Conservation (phyloP, 2,113 vertebrate genomes). For the Rhynchomys soricoides region DNA sequence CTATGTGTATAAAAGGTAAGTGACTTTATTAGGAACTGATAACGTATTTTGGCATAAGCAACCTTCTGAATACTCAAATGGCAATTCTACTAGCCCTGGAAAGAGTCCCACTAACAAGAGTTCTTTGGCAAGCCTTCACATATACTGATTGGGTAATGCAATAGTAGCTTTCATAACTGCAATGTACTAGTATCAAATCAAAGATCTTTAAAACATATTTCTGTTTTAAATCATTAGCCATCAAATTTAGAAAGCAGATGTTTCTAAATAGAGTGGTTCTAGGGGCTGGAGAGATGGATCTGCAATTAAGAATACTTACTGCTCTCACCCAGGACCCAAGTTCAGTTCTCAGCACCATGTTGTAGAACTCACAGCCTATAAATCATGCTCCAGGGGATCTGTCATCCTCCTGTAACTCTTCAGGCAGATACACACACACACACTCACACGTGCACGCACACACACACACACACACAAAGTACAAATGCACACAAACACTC, state of each 20-base stretch:
- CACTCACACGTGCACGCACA: no score
- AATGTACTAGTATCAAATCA: not conserved
- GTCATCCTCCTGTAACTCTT: not conserved
- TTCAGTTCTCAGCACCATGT: not conserved
- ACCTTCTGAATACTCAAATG: not conserved
- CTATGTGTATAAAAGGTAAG: not conserved
- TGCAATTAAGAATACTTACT: not conserved
- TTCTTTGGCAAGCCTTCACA: not conserved
- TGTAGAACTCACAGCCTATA: not conserved
- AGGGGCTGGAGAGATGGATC: not conserved
- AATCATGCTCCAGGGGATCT: not conserved
- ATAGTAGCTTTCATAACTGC: not conserved
- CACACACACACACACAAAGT: no score
- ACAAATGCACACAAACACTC: not conserved
- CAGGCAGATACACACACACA: not conserved
- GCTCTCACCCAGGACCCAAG: not conserved
- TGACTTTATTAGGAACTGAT: not conserved
- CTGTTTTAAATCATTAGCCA: not conserved
- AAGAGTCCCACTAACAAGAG: not conserved
- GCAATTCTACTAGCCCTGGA: not conserved
- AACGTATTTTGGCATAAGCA: not conserved
- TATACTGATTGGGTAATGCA: not conserved
- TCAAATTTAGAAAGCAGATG: slow-evolving; percentile 9
- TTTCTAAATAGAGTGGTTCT: not conserved
- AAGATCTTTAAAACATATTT: not conserved